Evolutionary conservation across 2,888 invertebrate species (phyloP).

Genomic region (Ypsolopha scabrella): DNA sequence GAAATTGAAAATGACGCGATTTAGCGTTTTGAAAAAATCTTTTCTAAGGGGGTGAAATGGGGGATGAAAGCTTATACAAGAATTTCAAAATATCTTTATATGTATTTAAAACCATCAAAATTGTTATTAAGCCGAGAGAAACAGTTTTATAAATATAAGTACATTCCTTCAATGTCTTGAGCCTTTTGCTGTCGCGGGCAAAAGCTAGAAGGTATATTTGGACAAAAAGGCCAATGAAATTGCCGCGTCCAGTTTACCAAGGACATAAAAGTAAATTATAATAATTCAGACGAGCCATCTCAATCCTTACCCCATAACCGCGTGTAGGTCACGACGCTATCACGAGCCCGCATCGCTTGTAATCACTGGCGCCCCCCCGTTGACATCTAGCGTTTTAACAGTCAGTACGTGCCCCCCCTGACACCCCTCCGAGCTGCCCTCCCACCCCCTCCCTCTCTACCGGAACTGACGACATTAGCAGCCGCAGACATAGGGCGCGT

Average conservation of each 20-base stretch:
- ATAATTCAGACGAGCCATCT: not conserved
- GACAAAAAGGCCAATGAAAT: not conserved
- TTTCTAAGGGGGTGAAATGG: too few species aligned
- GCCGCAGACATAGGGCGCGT: slow-evolving; percentile 66
- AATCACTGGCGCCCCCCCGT: slow-evolving; percentile 33
- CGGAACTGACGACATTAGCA: slow-evolving; percentile 64
- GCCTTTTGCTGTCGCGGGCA: too few species aligned
- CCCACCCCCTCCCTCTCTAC: slow-evolving; percentile 20
- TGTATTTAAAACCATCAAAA: too few species aligned
- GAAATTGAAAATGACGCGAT: too few species aligned
- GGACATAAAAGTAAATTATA: not conserved
- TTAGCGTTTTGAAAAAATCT: too few species aligned
- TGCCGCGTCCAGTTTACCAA: not conserved
- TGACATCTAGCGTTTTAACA: slow-evolving; percentile 69
- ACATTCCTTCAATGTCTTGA: too few species aligned
- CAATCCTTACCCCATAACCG: slow-evolving; percentile 7
- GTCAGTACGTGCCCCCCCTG: slow-evolving; percentile 52
- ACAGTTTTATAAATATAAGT: too few species aligned
- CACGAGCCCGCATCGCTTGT: slow-evolving; percentile 43
- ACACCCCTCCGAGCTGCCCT: slow-evolving; percentile 11
- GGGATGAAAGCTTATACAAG: too few species aligned
- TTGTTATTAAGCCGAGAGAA: too few species aligned
- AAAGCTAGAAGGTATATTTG: too few species aligned
- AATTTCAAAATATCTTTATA: too few species aligned
- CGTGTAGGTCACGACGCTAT: slow-evolving; percentile 56